Conservation (phyloP, 2,797 vertebrate species). For the Bradypus variegatus region DNA sequence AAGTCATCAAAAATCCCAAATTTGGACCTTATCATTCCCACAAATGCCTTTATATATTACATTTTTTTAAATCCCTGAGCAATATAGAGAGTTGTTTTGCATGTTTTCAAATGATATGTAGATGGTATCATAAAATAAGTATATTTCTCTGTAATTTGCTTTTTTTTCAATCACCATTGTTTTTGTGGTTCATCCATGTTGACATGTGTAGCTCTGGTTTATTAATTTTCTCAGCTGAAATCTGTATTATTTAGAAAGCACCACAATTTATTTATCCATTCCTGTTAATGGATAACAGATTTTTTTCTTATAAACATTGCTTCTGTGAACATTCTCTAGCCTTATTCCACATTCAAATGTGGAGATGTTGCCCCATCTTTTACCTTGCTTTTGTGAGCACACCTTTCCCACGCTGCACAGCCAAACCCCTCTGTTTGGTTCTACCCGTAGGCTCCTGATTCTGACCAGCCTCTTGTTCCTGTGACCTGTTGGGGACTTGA, state of each 20-base stretch:
- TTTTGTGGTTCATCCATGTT: slow-evolving; percentile 32
- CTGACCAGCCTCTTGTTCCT: background rate
- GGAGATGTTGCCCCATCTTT: background rate
- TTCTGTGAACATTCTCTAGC: background rate
- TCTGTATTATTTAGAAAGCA: slow-evolving; percentile 23
- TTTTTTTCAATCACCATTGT: background rate
- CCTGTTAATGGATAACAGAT: background rate
- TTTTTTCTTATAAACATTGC: background rate
- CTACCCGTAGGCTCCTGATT: background rate
- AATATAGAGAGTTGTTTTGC: background rate
- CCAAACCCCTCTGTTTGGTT: background rate
- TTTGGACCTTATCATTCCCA: background rate
- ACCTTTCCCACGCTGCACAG: background rate
- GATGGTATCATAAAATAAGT: slow-evolving; percentile 33
- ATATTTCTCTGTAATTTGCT: background rate
- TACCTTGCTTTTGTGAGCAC: background rate
- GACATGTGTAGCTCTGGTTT: slow-evolving; percentile 16
- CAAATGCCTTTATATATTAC: background rate
- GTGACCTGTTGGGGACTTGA: background rate
- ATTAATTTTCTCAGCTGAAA: slow-evolving; percentile 24
- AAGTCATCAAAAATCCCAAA: background rate
- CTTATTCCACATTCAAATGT: background rate
- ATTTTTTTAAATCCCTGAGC: slow-evolving; percentile 27
- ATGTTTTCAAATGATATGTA: slow-evolving; percentile 28
- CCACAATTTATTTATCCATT: slow-evolving; percentile 25